Evolutionary conservation across 2,888 invertebrate species (phyloP).

Genomic region (Sericinus montela): DNA sequence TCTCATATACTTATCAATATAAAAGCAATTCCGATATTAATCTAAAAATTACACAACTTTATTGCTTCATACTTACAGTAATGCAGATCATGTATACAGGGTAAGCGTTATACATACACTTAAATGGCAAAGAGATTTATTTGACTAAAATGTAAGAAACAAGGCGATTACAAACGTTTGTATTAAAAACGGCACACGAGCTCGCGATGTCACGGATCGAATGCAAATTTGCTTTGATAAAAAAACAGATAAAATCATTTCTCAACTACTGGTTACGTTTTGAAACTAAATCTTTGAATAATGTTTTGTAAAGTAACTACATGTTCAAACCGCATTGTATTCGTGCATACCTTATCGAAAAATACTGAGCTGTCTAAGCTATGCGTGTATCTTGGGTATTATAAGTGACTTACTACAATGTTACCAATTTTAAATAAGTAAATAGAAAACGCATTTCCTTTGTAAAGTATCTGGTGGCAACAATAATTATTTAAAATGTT

Average conservation of each 20-base stretch:
- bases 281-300: conserved; percentile 3
- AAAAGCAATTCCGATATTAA: too few relatives aligned
- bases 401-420: too few relatives aligned
- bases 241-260: conserved; percentile 19
- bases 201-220: conserved; percentile 16
- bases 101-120: conserved; percentile 19
- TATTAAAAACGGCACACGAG: conserved; percentile 17
- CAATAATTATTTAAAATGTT: too few relatives aligned
- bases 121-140: conserved; percentile 19
- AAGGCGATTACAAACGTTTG: conserved; percentile 15
- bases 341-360: too few relatives aligned
- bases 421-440: too few relatives aligned
- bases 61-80: conserved; percentile 16
- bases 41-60: conserved; percentile 1
- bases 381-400: too few relatives aligned
- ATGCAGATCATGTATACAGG: conserved; percentile 15
- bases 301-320: conserved; percentile 4
- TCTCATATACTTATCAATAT: too few relatives aligned
- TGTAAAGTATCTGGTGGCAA: too few relatives aligned
- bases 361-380: too few relatives aligned
- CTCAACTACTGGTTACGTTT: conserved; percentile 15
- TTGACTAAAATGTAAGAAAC: conserved; percentile 13
- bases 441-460: too few relatives aligned
- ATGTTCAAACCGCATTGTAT: conserved; percentile 1
- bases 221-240: conserved; percentile 18